Base-by-base conservation (phyloP, 2,797 vertebrate species). In the Acridotheres tristis region DNA sequence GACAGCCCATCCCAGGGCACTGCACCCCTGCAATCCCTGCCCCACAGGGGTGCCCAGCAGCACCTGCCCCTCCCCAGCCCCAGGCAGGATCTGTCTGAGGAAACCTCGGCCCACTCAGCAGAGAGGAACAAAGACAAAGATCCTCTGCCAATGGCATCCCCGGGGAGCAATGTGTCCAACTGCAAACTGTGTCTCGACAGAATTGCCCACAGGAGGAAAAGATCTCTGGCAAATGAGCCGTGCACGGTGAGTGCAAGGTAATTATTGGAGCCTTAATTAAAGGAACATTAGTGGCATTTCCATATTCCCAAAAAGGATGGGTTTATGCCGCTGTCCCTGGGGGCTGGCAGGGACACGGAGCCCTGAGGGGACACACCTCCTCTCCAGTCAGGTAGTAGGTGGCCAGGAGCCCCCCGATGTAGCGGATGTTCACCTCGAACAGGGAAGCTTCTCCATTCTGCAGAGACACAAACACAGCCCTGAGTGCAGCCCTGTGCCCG, bases 391-490 rank as follows among this genome's bases (percentile, higher is more conserved):
- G 98, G 98, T 99, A 99, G 97, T 98, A 99, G 0, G 99, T 98
- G 2, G 99, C 98, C 93, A 99, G 98, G 80, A 99, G 98, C 45
- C 99, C 99, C 34, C 99, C 99, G 1, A 99, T 98, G 63, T 99
- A 99, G 87, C 99, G 99, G 96, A 99, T 99, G 97, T 99, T 99
- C 97, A 99, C 99, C 98, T 99, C 99, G 66, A 99, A 99, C 96
- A 99, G 98, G 7, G 99, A 99, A 1, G 99, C 99, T 79, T 99
- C 99, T 54, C 99, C 99, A 0, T 98, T 99, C 99, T 99, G 96
- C 61, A 89, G 80, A 51, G 61, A 89, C 90, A 96, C 4, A 12
- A 74, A 3, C 17, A 38, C 5, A 86, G 51, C 45, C 50, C 50
- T 20, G 30, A 32, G 51, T 8, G 23, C 45, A 20, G 55, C 65